A percentile compares a stretch with the other conserved stretches of the same genome.
Evolutionary conservation across 2,113 vertebrate species (phyloP).

Genomic region (Microcebus ravelobensis): DNA sequence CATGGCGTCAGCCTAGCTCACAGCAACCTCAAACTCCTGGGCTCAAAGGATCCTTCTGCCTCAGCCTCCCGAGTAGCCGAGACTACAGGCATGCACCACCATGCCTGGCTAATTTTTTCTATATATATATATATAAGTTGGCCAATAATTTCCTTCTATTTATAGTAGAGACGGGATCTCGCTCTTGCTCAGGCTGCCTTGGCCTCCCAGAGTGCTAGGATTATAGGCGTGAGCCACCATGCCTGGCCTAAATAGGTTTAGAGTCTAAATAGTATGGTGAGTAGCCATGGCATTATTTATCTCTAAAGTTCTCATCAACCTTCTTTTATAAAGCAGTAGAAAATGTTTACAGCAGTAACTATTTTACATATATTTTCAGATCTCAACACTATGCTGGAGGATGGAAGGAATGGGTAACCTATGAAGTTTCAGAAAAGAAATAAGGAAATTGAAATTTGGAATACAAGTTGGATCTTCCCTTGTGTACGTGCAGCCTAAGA

Average conservation of each 20-base stretch:
- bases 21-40: too few species aligned
- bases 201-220: too few species aligned
- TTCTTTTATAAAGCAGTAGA: constrained; percentile 7
- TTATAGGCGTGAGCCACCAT: too few species aligned
- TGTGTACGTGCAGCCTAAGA: background rate
- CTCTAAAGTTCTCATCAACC: background rate
- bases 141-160: too few species aligned
- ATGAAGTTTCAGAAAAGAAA: constrained; percentile 86
- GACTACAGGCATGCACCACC: too few species aligned
- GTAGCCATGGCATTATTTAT: background rate
- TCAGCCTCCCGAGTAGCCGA: too few species aligned
- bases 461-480: background rate
- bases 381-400: constrained; percentile 92
- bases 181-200: too few species aligned
- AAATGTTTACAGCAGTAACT: background rate
- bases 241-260: background rate
- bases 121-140: too few species aligned
- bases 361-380: constrained; percentile 83
- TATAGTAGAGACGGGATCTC: too few species aligned
- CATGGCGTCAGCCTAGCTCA: too few species aligned
- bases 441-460: constrained; percentile 69
- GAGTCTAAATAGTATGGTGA: background rate
- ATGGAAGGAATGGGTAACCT: constrained; percentile 93
- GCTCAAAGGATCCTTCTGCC: too few species aligned
- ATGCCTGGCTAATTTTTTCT: too few species aligned